Conservation (phyloP, 1,140 invertebrate genomes). For the fruit fly (Drosophila melanogaster) region Release_6_plus_ISO1_MT NT_037436.4:10886501-10887000, state of each 20-base stretch:
- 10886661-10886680: too few species aligned
- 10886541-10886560: too few species aligned
- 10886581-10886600: too few species aligned
- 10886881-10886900: slow-evolving; percentile 34
- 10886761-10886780: not conserved
- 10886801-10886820: slow-evolving; percentile 23
- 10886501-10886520: not conserved
- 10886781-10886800: slow-evolving; percentile 1
- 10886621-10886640: too few species aligned
- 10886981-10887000: slow-evolving; percentile 42
- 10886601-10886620: too few species aligned
- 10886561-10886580: too few species aligned
- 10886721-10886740: not conserved
- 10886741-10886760: not conserved
- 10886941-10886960: slow-evolving; percentile 39
- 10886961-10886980: slow-evolving; percentile 37
- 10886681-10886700: too few species aligned
- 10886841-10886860: slow-evolving; percentile 21
- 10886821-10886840: slow-evolving; percentile 27
- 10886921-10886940: slow-evolving; percentile 43
- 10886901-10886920: slow-evolving; percentile 39
- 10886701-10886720: too few species aligned
- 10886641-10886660: too few species aligned
- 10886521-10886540: not conserved
- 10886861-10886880: slow-evolving; percentile 22